phyloP scores from a whole-genome alignment of 2,888 invertebrate species.

The Philopedon plagiatum region DNA sequence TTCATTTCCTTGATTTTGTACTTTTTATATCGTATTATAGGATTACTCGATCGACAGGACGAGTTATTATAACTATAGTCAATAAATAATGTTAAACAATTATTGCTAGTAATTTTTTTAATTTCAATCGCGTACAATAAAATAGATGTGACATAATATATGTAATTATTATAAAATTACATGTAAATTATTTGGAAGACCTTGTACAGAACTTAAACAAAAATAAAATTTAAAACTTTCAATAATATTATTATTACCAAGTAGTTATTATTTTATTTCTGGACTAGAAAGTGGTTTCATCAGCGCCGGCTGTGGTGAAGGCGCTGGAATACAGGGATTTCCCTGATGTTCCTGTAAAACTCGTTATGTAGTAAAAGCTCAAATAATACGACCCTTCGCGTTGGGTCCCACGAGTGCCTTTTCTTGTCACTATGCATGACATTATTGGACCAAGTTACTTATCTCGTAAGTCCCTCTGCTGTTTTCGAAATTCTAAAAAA shows the following conservation, averaged over 20 bases:
- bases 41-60: too few species aligned
- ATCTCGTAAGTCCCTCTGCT: neutral
- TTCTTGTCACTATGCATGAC: neutral
- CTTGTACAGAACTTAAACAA: neutral
- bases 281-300: neutral
- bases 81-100: too few species aligned
- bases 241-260: neutral
- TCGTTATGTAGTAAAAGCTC: neutral
- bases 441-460: neutral
- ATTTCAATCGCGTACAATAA: neutral
- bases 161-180: neutral
- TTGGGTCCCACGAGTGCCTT: neutral
- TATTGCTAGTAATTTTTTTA: too few species aligned
- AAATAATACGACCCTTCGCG: neutral
- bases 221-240: neutral
- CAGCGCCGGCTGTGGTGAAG: neutral
- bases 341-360: neutral
- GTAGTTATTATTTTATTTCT: neutral
- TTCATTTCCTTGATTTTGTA: too few species aligned
- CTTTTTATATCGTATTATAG: too few species aligned
- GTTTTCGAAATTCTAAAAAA: neutral
- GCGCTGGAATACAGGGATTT: neutral
- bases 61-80: too few species aligned
- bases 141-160: conserved; percentile 1
- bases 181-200: neutral